Percentiles rank a stretch among this genome's conserved stretches.
These are phyloP conservation scores for Rhingia campestris DNA, from an alignment of 2,888 invertebrate species.

Conservation along the genomic window DNA sequence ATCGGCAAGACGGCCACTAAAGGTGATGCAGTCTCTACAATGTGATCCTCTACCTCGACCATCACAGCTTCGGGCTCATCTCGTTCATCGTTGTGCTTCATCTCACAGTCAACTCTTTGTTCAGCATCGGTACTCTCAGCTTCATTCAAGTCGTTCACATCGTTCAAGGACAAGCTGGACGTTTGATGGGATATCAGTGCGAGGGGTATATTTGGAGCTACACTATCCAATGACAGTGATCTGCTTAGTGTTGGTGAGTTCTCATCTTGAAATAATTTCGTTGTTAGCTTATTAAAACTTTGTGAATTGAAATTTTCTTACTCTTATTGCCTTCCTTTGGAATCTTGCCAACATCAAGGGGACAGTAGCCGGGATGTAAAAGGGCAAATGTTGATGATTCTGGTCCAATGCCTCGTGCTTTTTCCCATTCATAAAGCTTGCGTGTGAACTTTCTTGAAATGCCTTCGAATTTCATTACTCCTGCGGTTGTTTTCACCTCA, in stretches of 20 bases:
- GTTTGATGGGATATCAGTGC: conserved; percentile 86
- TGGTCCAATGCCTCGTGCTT: conserved; percentile 92
- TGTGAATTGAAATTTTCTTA: conserved; percentile 65
- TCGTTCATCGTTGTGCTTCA: conserved; percentile 79
- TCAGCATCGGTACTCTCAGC: conserved; percentile 80
- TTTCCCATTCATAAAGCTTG: conserved; percentile 95
- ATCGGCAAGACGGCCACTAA: conserved; percentile 86
- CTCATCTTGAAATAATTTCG: conserved; percentile 73
- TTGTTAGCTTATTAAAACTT: neutral
- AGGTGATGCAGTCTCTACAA: conserved; percentile 90
- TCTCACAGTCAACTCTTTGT: conserved; percentile 78
- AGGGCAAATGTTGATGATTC: conserved; percentile 93
- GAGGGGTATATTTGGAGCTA: conserved; percentile 84
- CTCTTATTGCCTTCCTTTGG: conserved; percentile 79
- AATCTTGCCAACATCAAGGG: conserved; percentile 81
- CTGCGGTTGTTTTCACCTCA: conserved; percentile 91
- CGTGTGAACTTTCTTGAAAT: conserved; percentile 95
- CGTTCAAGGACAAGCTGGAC: conserved; percentile 89
- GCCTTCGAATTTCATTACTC: conserved; percentile 92
- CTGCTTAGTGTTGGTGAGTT: conserved; percentile 85
- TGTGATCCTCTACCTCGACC: conserved; percentile 91
- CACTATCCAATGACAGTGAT: conserved; percentile 90
- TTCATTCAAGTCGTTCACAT: conserved; percentile 87
- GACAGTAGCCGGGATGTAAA: conserved; percentile 85
- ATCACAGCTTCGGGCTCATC: conserved; percentile 89